Evolutionary conservation across 2,113 vertebrate genomes (phyloP).

Genomic region (Scomber scombrus): DNA sequence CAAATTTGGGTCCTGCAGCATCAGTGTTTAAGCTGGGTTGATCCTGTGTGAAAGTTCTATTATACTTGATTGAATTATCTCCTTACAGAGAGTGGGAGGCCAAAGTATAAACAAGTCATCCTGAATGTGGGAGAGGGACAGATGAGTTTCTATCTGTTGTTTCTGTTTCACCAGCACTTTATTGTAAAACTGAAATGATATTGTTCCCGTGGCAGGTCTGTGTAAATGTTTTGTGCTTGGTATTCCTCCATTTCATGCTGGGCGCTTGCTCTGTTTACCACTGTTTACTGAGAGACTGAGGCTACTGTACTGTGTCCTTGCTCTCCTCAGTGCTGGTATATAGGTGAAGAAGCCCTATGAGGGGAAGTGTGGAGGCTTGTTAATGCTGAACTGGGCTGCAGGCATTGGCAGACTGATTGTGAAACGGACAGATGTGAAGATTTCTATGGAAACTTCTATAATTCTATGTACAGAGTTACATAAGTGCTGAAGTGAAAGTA

Average conservation of each 20-base stretch:
- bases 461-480: background rate
- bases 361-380: background rate
- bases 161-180: constrained; percentile 72
- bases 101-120: constrained; percentile 60
- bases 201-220: constrained; percentile 79
- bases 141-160: constrained; percentile 59
- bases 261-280: constrained; percentile 76
- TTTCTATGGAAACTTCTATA: background rate
- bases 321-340: constrained; percentile 36
- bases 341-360: constrained; percentile 13
- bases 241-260: constrained; percentile 72
- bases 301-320: constrained; percentile 77
- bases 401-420: background rate
- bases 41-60: constrained; percentile 50
- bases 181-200: constrained; percentile 81
- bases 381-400: constrained; percentile 5
- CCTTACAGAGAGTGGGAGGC: constrained; percentile 35
- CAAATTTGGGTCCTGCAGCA: background rate
- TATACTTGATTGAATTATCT: constrained; percentile 71
- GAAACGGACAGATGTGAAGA: background rate
- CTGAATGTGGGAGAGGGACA: constrained; percentile 41
- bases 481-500: background rate
- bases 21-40: constrained; percentile 26
- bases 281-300: constrained; percentile 77
- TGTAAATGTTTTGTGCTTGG: constrained; percentile 79